Percentiles rank a stretch among this genome's conserved stretches.
Evolutionary conservation across 1,140 invertebrate species (phyloP).

Genomic region (Trichonephila clavata): DNA sequence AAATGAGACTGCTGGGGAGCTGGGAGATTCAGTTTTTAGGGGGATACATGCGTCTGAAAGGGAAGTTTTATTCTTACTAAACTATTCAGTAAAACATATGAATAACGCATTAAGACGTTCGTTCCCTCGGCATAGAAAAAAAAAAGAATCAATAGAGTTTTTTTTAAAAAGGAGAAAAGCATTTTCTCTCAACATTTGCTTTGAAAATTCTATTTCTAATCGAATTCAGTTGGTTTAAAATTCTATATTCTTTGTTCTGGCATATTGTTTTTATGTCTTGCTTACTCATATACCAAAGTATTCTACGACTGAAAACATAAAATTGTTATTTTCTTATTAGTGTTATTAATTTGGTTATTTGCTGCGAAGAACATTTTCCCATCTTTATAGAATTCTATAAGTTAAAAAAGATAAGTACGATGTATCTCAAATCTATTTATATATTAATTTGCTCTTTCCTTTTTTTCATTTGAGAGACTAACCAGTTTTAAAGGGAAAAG

Average conservation of each 20-base stretch:
- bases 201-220: background rate
- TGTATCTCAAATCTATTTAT: too few relatives aligned
- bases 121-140: background rate
- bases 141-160: background rate
- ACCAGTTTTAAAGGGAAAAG: too few relatives aligned
- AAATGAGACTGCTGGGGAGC: slow-evolving; percentile 10
- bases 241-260: background rate
- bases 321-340: too few relatives aligned
- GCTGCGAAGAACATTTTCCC: too few relatives aligned
- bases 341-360: too few relatives aligned
- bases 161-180: background rate
- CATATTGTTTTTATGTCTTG: too few relatives aligned
- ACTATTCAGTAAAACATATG: slow-evolving; percentile 31
- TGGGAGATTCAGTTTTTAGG: slow-evolving; percentile 44
- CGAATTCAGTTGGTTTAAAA: background rate
- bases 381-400: too few relatives aligned
- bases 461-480: too few relatives aligned
- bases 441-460: too few relatives aligned
- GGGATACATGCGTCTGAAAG: slow-evolving; percentile 9
- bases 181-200: background rate
- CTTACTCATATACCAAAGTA: too few relatives aligned
- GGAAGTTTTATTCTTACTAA: slow-evolving; percentile 8
- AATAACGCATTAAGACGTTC: slow-evolving; percentile 41
- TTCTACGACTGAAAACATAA: too few relatives aligned
- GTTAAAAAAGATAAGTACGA: too few relatives aligned